Base-by-base conservation (phyloP, 2,113 vertebrate species). In the Thomomys bottae region DNA sequence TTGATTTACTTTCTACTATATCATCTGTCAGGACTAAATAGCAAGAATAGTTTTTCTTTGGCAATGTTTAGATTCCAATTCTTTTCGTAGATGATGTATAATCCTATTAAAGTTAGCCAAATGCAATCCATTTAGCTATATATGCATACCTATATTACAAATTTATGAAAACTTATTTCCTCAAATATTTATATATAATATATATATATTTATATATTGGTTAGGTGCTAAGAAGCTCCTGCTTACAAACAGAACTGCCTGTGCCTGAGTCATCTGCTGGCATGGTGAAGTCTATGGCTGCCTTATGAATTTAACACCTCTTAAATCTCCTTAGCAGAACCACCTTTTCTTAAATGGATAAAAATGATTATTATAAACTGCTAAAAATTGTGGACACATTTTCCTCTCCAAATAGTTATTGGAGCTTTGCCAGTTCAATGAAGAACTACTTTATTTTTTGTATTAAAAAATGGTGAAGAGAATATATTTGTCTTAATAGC, bases 401-500 rank as follows among this genome's bases (percentile, higher is more conserved):
- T 40, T 40, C 7, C 28, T 34, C 32, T 49, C 63, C 88, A 87
- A 88, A 73, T 57, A 64, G 7, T 66, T 84, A 80, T 36, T 73
- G 18, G 40, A 85, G 9, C 6, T 54, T 76, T 34, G 54, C 73
- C 83, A 84, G 36, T 57, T 92, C n/a, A 57, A 66, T 70, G 40
- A 78, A 17, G 45, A 32, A 15, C 34, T 84, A 28, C 45, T 87
- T 90, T 70, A 73, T 93, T 90, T 79, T 78, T 84, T 67, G 24
- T n/a, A n/a, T n/a, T n/a, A 90, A 90, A 87, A 49, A 8, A 24
- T 73, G 40, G 59, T 45, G 18, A 45, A 54, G 61, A 79, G 34
- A 87, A 72, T 68, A 83, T 68, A 79, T 54, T 87, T 84, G 36
- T 71, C 61, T 87, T 71, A 90, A 80, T 71, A 79, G n/a, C 34